phyloP scores from a whole-genome alignment of 1,140 invertebrate species.

The Drosophila malerkotliana region DNA sequence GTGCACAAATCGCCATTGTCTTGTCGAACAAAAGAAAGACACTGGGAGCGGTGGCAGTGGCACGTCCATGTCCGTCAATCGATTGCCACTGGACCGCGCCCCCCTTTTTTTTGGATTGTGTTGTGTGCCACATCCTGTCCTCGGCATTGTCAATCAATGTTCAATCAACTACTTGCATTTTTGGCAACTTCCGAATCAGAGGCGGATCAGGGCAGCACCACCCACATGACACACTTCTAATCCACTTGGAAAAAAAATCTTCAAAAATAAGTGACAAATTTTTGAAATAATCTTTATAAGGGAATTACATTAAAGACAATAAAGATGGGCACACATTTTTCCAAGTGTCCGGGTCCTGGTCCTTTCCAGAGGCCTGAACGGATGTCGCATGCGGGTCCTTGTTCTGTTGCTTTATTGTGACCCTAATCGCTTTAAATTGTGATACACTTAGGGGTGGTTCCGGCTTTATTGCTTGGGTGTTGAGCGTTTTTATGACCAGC shows the following conservation, averaged over 20 bases:
- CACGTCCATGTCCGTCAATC: conserved; percentile 52
- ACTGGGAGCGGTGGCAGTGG: conserved; percentile 31
- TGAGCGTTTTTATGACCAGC: conserved; percentile 60
- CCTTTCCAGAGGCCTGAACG: conserved; percentile 2
- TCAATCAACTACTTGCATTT: conserved; percentile 73
- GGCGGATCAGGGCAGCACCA: conserved; percentile 25
- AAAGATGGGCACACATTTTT: background rate
- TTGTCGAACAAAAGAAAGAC: conserved; percentile 43
- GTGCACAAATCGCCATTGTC: conserved; percentile 64
- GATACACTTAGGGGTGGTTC: conserved; percentile 63
- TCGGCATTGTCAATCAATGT: conserved; percentile 70
- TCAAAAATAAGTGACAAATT: too few species aligned
- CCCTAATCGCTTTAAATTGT: conserved; percentile 75
- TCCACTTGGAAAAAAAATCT: conserved; percentile 2
- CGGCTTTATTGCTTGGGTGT: conserved; percentile 69
- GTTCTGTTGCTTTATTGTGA: conserved; percentile 53
- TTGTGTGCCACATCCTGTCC: conserved; percentile 16
- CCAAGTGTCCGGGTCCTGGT: conserved; percentile 9
- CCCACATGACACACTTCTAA: conserved; percentile 62
- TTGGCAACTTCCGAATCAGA: conserved; percentile 65
- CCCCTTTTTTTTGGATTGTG: background rate
- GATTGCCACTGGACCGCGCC: conserved; percentile 56
- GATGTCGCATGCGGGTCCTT: conserved; percentile 51
- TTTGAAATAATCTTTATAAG: too few species aligned
- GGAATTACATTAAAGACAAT: background rate